phyloP scores from a whole-genome alignment of 2,113 vertebrate species.

The Tapirus terrestris region DNA sequence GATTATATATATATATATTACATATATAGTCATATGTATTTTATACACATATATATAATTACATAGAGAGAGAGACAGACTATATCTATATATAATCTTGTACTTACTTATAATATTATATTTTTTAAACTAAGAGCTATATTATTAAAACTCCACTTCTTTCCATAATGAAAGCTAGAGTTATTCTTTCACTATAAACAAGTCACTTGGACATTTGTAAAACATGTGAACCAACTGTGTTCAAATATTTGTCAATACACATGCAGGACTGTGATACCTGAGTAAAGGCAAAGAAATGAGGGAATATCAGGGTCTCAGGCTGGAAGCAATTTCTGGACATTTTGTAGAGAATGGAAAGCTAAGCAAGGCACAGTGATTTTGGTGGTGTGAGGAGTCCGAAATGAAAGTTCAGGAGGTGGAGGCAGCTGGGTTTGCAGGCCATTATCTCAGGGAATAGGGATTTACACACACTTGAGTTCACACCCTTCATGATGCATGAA shows the following conservation, averaged over 20 bases:
- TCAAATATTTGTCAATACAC: neutral
- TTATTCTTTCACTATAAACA: neutral
- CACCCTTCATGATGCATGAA: neutral
- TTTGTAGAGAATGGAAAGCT: neutral
- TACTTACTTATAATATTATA: neutral
- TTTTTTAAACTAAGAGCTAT: neutral
- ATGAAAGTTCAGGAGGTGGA: neutral
- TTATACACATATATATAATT: neutral
- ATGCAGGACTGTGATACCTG: neutral
- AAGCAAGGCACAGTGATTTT: neutral
- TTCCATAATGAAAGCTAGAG: neutral
- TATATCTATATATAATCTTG: neutral
- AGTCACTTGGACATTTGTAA: neutral
- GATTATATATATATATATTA: neutral
- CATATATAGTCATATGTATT: rapidly evolving
- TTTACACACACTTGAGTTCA: neutral
- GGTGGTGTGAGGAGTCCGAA: neutral
- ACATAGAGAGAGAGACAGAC: too few relatives aligned
- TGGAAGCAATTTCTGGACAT: neutral
- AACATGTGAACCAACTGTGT: neutral
- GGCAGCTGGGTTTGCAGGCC: neutral
- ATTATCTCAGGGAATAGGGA: neutral
- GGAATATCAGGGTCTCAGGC: neutral
- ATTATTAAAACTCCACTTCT: neutral
- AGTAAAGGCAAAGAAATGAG: neutral